Evolutionary conservation across 2,113 vertebrate species (phyloP), one percentile per base, ranked within the genome.

Genomic region (Vicugna pacos): DNA sequence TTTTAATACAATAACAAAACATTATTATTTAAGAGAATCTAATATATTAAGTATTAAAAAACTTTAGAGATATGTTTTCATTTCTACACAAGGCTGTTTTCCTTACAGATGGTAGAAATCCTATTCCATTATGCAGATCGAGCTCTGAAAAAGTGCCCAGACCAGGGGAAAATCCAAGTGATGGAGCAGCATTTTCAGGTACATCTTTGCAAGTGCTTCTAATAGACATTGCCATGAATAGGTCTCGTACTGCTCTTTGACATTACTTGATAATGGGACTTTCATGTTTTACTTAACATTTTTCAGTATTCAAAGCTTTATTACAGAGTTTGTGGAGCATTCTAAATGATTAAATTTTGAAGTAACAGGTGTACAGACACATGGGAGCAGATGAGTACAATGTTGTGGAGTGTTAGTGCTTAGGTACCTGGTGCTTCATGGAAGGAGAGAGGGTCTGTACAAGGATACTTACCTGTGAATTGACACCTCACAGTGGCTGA

Each of bases 121-220:
- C 98, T 99, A 35, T 99, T 99, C 93, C 99, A 99, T 98, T 99
- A 99, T 70, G 98, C 99, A 3, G 99, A 99, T 70, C 98, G 99
- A 54, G 98, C 99, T 88, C 80, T 99, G 97, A 99, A 99, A 98
- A 99, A 99, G 93, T 99, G 99, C 97, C 99, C 99, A 16, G 99
- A 99, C 64, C 99, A 99, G 95, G 99, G 99, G 0, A 99, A 99
- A 97, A 99, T 99, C 97, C 99, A 99, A 95, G 98, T 99, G 64
- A 99, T 99, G 99, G 99, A 99, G 97, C 99, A 99, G 28, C 99
- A 99, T 97, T 99, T 99, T 93, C 99, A 99, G 98, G 99, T 99
- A 98, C 22, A 56, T 22, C 58, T 56, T 42, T 76, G 58, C 86
- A 35, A 22, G 22, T n/a, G 15, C 22, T 75, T 24, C 20, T 46